Base-by-base conservation (phyloP, 2,113 vertebrate species). In the Craseonycteris thonglongyai region DNA sequence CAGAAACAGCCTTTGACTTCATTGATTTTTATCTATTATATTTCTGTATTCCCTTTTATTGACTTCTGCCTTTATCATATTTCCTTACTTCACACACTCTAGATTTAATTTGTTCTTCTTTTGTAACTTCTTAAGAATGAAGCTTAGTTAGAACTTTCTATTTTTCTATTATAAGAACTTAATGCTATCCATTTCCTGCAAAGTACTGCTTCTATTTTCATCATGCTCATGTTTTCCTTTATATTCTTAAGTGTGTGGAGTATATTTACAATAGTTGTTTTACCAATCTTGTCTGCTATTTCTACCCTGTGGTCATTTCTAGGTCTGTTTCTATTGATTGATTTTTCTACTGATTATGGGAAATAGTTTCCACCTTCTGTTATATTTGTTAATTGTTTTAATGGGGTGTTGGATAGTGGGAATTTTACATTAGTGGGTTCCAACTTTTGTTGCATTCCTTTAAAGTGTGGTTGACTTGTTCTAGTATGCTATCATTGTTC, bases 361-460 rank as follows among this genome's bases (percentile, higher is more conserved):
- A 85, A 51, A 59, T 68, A 68, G 49, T 75, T 88, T 74, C 59
- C 19, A 35, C 5, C 7, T 75, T 93, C 22, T 82, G 38, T 74
- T 3, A 38, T 24, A 28, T 35, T 13, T 94, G 14, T 84, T 58
- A 69, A 45, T 63, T 94, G 90, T 92, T 90, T 92, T 91, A 91
- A 80, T 54, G 86, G 16, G 19, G 69, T 63, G 10, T 22, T 80
- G 7, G 21, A 63, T 78, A 90, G 81, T 83, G 12, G 58, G 16
- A 81, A 69, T 65, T 93, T 88, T 96, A 30, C 14, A 63, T 45
- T 69, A 75, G 54, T 69, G 18, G 15, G 12, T 86, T 92, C 68
- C 54, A 90, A 26, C 58, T 80, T 94, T 66, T 85, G 58, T 13
- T 94, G 33, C 4, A 75, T 42, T 93, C 85, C 54, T 89, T 95